Conservation (phyloP, 2,888 invertebrate genomes). For the Mycogona germanica region DNA sequence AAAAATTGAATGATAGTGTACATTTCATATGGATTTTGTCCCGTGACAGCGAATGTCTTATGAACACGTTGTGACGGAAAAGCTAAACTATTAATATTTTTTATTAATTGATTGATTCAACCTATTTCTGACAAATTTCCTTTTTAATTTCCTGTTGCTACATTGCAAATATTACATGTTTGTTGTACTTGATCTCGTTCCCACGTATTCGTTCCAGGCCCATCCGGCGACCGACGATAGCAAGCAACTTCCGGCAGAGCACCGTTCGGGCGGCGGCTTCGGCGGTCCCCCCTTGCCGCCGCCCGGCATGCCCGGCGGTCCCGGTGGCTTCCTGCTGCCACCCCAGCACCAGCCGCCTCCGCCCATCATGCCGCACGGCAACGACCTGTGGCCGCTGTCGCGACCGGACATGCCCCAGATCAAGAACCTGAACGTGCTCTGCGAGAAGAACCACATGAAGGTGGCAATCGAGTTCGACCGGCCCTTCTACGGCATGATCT, state of each 20-base stretch:
- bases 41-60: too few species aligned
- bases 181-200: too few species aligned
- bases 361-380: constrained; percentile 11
- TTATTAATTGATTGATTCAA: too few species aligned
- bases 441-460: constrained; percentile 90
- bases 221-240: constrained; percentile 1
- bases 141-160: too few species aligned
- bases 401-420: constrained; percentile 85
- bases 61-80: too few species aligned
- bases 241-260: constrained; percentile 13
- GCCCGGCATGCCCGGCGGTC: background rate
- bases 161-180: too few species aligned
- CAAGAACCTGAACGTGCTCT: constrained; percentile 69
- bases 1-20: too few species aligned
- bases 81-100: too few species aligned
- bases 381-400: constrained; percentile 54
- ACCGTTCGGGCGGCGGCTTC: constrained; percentile 8
- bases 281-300: background rate
- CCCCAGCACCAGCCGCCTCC: constrained; percentile 6
- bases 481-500: constrained; percentile 92
- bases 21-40: too few species aligned
- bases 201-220: too few species aligned
- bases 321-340: background rate
- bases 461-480: constrained; percentile 91
- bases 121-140: too few species aligned